Base-by-base conservation (phyloP, 2,888 invertebrate species). In the Neoaliturus tenellus region DNA sequence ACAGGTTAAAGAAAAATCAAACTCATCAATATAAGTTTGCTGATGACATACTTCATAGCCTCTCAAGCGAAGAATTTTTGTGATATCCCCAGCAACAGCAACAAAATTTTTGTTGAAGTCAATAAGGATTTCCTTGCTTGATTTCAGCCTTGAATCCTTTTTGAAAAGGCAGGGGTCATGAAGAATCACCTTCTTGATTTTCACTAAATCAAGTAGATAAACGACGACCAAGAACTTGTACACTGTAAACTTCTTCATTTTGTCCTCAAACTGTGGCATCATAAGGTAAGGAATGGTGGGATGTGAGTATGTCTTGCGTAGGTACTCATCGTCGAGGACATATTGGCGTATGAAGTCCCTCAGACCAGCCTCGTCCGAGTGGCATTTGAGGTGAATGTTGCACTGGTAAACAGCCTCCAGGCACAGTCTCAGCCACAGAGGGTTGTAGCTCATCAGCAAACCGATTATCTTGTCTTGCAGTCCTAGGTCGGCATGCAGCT, bases 131-230 rank as follows among this genome's bases (percentile, higher is more conserved):
- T 96, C 95, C 83, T 94, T 92, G 87, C 96, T 97, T 86, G 96
- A 95, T 90, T 96, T 96, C 87, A 94, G 93, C 0, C 92, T 89
- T 0, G 96, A 94, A 86, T 94, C 94, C 88, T 94, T 94, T 81
- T 94, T 93, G 90, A 98, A 98, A 48, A 98, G 91, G 88, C 98
- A 98, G 0, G 98, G 98, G 91, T 98, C 96, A 88, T 98, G 97
- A 0, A 95, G 93, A 86, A 98, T 96, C 6, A 98, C 92, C 87
- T 95, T 95, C 51, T 92, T 92, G 80, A 92, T 92, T 90, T 98
- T 98, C 0, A 97, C 97, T 89, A 93, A 93, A 90, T 98, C 98
- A 87, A 98, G 91, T 89, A 98, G 97, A 88, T 95, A 96, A 6
- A 98, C 93, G 0, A 98, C 90, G 88, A 95, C 93, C 25, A 98